These are phyloP conservation scores for Drosophila mettleri DNA, from an alignment of 2,888 invertebrate genomes.

Conservation along the genomic window DNA sequence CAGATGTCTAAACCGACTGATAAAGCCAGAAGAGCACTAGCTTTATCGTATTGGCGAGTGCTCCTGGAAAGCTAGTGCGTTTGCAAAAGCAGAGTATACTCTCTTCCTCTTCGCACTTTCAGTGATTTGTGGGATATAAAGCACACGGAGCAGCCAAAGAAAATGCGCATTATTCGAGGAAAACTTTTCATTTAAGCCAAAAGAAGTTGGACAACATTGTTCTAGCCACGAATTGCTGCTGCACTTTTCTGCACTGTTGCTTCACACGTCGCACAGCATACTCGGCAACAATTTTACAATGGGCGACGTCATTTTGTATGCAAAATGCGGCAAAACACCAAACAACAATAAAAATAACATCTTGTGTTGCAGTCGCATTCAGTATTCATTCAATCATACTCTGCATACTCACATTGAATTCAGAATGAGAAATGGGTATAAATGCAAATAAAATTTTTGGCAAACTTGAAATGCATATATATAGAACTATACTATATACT, in stretches of 20 bases:
- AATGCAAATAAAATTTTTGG: too few species aligned
- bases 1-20: too few species aligned
- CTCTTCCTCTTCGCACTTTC: neutral
- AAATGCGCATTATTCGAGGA: slow-evolving; percentile 47
- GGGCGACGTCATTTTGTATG: slow-evolving; percentile 65
- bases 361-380: slow-evolving; percentile 37
- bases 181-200: slow-evolving; percentile 58
- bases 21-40: too few species aligned
- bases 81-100: too few species aligned
- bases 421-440: slow-evolving; percentile 7
- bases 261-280: slow-evolving; percentile 38
- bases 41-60: too few species aligned
- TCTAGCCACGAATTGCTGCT: slow-evolving; percentile 11
- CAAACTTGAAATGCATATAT: too few species aligned
- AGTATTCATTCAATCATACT: slow-evolving; percentile 58
- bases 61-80: too few species aligned
- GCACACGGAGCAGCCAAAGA: slow-evolving; percentile 3
- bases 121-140: neutral
- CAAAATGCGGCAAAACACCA: slow-evolving; percentile 66
- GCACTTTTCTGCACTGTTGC: slow-evolving; percentile 45
- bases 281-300: slow-evolving; percentile 36
- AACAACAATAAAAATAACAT: slow-evolving; percentile 38
- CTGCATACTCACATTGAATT: slow-evolving; percentile 45
- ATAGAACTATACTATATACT: too few species aligned
- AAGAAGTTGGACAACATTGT: slow-evolving; percentile 55